Evolutionary conservation across 2,888 invertebrate genomes (phyloP), one percentile per base, ranked within the genome.

Genomic region (Tineola bisselliella): DNA sequence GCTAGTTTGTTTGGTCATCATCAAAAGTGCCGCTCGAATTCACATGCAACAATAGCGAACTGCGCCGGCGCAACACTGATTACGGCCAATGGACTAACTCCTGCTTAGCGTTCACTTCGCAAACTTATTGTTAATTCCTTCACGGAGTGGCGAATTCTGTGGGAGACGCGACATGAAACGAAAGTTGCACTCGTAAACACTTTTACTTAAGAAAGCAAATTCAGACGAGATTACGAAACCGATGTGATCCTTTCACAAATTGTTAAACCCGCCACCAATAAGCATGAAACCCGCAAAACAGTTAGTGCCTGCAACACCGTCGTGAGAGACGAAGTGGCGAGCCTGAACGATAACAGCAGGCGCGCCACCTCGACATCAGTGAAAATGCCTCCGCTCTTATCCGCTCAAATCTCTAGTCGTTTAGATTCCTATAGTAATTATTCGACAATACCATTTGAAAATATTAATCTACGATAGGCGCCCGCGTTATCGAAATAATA

Each of bases 401-500:
- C 84, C 81, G 83, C 83, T 72, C 84, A 82, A 79, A 79, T 78
- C 76, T 70, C 74, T 64, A 64, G 19, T 43, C 56, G 56, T 44
- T 57, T 31, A 61, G 44, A 61, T 66, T 67, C 67, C 68, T 68
- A 67, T 69, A 73, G 64, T 59, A 65, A 69, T 71, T 70, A 70
- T 67, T 66, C 65, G 66, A 72, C 73, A 71, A 68, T 71, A 70
- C 72, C 70, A 72, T 73, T 77, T 70, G 66, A 69, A 75, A 76
- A 73, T 70, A 78, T 76, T 74, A 76, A 74, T 77, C 74, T 71
- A 63, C 65, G 66, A 61, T 61, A 58, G 44, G 44, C 58, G 13
- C 70, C 66, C 67, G 69, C n/a, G 71, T 76, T 80, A 82, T 81
- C 81, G 71, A 79, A 77, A 76, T 76, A 75, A 76, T 78, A 79